Evolutionary conservation across 2,888 invertebrate genomes (phyloP), one percentile per base, ranked within the genome.

Genomic region (Teleogryllus oceanicus): DNA sequence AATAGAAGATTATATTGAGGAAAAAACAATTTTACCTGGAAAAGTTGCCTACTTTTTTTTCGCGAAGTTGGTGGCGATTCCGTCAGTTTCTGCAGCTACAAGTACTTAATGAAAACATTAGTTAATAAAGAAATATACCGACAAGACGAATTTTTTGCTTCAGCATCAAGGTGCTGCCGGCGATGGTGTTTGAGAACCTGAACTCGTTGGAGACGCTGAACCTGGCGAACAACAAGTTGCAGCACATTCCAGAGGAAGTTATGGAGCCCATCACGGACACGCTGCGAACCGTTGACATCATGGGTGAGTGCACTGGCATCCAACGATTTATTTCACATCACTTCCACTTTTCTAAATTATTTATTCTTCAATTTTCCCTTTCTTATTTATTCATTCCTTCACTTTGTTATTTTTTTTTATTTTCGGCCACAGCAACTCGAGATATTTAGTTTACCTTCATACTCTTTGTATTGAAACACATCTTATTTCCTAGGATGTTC

Each of bases 211-310:
- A 96, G 89, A 95, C 94, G 13, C 87, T 97, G 77, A 96, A 94
- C 86, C 89, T 97, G 81, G 95, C 96, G 87, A 96, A 96, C 86
- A 96, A 96, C 88, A 95, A 95, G 86, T 88, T 97, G 83, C 91
- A 90, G 83, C 93, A 94, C 83, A 92, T 96, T 83, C 92, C 94
- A 0, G 95, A 95, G 85, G 96, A 96, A 85, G 93, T 96, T 78
- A 96, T 95, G 92, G 95, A 96, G 85, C 94, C 94, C 20, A 92
- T 96, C 82, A 90, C 96, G 84, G 96, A 96, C 86, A 96, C 96
- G 0, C 89, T 96, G 16, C 90, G 94, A 84, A 93, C 95, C 82
- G 92, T 96, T 83, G 96, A 96, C 87, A 93, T 96, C 83, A 96
- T 94, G 90, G 96, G 96, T 96, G 89, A 89, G 88, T 82, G 62